Base-by-base conservation (phyloP, 2,888 invertebrate species). In the Thereva unica region DNA sequence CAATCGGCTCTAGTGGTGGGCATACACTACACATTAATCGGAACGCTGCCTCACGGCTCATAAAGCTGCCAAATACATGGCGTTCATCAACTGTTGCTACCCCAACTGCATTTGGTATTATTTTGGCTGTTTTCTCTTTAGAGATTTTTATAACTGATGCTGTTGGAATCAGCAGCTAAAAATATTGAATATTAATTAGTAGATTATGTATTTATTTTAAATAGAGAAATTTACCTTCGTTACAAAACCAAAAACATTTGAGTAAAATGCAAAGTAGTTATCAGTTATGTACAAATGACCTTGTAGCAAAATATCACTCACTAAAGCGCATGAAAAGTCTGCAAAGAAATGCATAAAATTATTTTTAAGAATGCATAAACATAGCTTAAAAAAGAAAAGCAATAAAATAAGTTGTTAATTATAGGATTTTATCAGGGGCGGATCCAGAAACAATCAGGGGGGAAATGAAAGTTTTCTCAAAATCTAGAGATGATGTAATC, bases 181-280 rank as follows among this genome's bases (percentile, higher is more conserved):
- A 57, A 52, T 23, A 23, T 42, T 49, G 3, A 3, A 10, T 3
- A n/a, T 10, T 10, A 35, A 52, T 52, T 23, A 34, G 35, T 34
- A 5, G 9, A 38, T 3, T 40, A n/a, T 10, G 9, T 1, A 6
- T 54, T 10, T 10, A 8, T 37, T 37, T 23, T 9, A 35, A 52
- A 12, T 5, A 6, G 10, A 49, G 8, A 34, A 6, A 74, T 83
- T 84, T 82, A 93, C 93, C 88, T 93, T 93, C 76, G 95, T 93
- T 72, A 95, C 92, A 82, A 94, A 93, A 76, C 95, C 95, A 80
- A 95, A 94, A 68, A 97, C 95, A 81, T 95, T 95, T 71, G 96
- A 95, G 82, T 96, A 94, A 84, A 96, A 96, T 74, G 95, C 95
- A 83, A 96, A 94, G 83, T 94, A 94, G 80, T 95, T 93, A 78